Evolutionary conservation across 2,888 invertebrate genomes (phyloP).

Genomic region (Caenorhabditis japonica): DNA sequence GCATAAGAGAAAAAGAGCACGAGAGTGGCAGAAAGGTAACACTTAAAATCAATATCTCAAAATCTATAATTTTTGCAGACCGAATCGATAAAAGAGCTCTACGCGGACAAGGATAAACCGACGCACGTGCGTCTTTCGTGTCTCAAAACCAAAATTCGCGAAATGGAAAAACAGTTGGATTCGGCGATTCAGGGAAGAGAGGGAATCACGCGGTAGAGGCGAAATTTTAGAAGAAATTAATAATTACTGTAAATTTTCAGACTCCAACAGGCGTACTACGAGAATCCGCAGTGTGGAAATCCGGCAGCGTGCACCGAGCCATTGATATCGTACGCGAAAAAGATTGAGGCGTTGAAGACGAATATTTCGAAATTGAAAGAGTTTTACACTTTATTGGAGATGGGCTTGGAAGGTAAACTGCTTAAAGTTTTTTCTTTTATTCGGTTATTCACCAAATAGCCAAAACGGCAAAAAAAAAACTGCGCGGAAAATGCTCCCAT

Average conservation of each 20-base stretch:
- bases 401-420: slow-evolving; percentile 28
- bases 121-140: slow-evolving; percentile 37
- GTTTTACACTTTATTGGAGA: slow-evolving; percentile 47
- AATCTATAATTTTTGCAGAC: neutral
- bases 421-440: too few relatives aligned
- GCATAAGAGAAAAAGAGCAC: slow-evolving; percentile 19
- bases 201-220: slow-evolving; percentile 25
- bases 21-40: neutral
- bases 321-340: slow-evolving; percentile 91
- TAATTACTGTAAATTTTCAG: slow-evolving; percentile 6
- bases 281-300: slow-evolving; percentile 92
- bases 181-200: slow-evolving; percentile 42
- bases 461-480: too few relatives aligned
- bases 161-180: slow-evolving; percentile 37
- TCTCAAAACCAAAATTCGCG: slow-evolving; percentile 24
- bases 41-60: neutral
- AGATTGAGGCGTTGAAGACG: slow-evolving; percentile 85
- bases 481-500: too few relatives aligned
- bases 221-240: neutral
- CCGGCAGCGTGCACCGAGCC: slow-evolving; percentile 96
- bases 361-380: slow-evolving; percentile 48
- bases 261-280: slow-evolving; percentile 84
- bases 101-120: slow-evolving; percentile 26
- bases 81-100: slow-evolving; percentile 9
- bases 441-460: too few relatives aligned